A percentile compares a stretch with the other conserved stretches of the same genome.
phyloP scores from a whole-genome alignment of 2,888 invertebrate genomes.

The Onthophagus sagittarius region DNA sequence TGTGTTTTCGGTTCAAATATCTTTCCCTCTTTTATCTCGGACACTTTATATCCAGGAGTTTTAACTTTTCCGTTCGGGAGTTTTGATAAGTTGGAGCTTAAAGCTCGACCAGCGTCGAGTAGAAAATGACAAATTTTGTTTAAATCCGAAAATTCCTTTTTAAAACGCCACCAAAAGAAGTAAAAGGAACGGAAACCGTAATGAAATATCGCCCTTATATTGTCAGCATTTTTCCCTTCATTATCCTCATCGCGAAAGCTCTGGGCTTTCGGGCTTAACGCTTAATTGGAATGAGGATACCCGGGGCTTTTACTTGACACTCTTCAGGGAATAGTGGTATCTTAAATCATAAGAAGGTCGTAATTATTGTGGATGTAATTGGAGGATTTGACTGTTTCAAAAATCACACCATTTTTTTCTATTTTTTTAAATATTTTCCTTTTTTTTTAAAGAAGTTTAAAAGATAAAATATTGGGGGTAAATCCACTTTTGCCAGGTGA shows the following conservation, averaged over 20 bases:
- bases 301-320: neutral
- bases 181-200: neutral
- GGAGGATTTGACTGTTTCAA: neutral
- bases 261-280: neutral
- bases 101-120: neutral
- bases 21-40: neutral
- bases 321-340: neutral
- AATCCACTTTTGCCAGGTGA: neutral
- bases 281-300: neutral
- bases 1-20: neutral
- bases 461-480: neutral
- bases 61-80: neutral
- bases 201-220: neutral
- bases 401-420: neutral
- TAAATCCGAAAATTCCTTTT: neutral
- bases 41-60: neutral
- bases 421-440: neutral
- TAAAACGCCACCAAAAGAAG: neutral
- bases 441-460: neutral
- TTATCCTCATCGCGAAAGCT: neutral
- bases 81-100: neutral
- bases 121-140: neutral
- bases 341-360: neutral
- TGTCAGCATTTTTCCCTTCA: neutral
- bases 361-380: neutral